Evolutionary conservation across 2,113 vertebrate species (phyloP).

Genomic region (Cromileptes altivelis): DNA sequence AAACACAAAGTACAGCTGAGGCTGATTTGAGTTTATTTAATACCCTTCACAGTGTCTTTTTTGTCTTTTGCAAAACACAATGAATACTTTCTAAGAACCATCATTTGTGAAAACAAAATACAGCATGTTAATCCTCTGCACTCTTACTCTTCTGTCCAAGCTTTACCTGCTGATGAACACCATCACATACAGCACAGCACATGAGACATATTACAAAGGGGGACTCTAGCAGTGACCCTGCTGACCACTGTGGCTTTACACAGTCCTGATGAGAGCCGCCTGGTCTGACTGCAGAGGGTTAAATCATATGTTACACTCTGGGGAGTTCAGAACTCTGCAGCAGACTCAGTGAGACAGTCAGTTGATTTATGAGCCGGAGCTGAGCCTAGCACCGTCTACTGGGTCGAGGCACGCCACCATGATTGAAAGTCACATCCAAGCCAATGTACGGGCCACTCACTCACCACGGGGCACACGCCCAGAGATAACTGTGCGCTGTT

Average conservation of each 20-base stretch:
- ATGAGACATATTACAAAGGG: neutral
- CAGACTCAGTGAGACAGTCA: constrained; percentile 53
- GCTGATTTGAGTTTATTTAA: too few relatives aligned
- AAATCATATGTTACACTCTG: constrained; percentile 61
- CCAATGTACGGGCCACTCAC: constrained; percentile 56
- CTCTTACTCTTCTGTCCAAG: neutral
- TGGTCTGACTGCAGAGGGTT: constrained; percentile 52
- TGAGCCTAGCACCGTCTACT: constrained; percentile 34
- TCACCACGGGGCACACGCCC: constrained; percentile 58
- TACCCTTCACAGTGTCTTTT: neutral
- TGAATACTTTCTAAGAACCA: neutral
- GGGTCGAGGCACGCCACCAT: constrained; percentile 56
- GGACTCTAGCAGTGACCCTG: neutral
- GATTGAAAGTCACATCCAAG: constrained; percentile 74
- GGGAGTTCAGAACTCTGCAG: constrained; percentile 66
- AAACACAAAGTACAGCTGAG: too few relatives aligned
- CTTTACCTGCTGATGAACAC: neutral
- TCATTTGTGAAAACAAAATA: neutral
- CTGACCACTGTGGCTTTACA: neutral
- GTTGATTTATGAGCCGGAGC: constrained; percentile 81
- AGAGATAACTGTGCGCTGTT: constrained; percentile 65
- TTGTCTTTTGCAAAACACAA: neutral
- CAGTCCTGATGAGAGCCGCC: constrained; percentile 30
- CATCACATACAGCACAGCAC: neutral
- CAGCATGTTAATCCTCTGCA: neutral